Evolutionary conservation across 2,797 vertebrate species (phyloP).

Genomic region (Onychomys arenicola): DNA sequence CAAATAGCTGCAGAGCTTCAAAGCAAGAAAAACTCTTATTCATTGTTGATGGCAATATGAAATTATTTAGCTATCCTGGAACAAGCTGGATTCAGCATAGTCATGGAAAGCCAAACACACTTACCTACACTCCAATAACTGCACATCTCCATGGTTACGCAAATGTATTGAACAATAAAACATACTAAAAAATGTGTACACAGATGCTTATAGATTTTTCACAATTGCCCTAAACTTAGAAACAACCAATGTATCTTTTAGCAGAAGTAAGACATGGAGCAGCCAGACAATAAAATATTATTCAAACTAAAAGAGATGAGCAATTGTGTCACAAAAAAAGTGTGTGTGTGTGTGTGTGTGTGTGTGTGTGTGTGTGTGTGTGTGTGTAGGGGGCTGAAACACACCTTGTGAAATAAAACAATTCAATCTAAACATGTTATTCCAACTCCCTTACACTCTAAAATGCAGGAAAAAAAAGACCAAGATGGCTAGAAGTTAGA

Average conservation of each 20-base stretch:
- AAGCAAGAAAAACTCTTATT: background rate
- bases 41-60: background rate
- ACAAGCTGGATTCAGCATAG: background rate
- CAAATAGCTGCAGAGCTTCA: background rate
- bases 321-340: background rate
- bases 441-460: background rate
- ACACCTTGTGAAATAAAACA: background rate
- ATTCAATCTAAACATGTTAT: background rate
- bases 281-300: background rate
- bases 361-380: no score
- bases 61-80: background rate
- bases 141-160: background rate
- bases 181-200: background rate
- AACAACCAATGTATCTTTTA: background rate
- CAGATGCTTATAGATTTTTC: background rate
- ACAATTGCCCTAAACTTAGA: background rate
- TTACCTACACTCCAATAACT: background rate
- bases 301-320: background rate
- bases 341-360: no score
- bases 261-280: background rate
- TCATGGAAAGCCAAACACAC: background rate
- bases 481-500: background rate
- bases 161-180: background rate
- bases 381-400: background rate
- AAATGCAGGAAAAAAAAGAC: background rate